Conservation (phyloP, 1,140 invertebrate genomes). For the Daktulosphaira vitifoliae region DNA sequence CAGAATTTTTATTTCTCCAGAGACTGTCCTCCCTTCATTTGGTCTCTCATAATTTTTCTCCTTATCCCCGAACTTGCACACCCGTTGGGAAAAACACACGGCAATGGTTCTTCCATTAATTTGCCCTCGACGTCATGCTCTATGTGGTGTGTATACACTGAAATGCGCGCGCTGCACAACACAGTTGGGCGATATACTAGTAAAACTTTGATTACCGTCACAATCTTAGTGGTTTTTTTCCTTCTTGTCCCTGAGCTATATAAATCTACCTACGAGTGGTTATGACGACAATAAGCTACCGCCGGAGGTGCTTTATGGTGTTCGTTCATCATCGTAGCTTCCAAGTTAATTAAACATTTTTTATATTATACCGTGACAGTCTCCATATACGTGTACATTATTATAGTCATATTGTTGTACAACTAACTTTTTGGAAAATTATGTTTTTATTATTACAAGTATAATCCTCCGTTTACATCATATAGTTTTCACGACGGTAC, state of each 20-base stretch:
- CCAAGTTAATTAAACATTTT: conserved; percentile 19
- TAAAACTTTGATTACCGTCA: conserved; percentile 29
- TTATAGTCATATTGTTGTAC: too few species aligned
- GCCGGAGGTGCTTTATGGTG: neutral
- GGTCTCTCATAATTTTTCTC: conserved; percentile 15
- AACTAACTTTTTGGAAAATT: too few species aligned
- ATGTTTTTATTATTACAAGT: too few species aligned
- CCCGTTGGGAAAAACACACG: conserved; percentile 26
- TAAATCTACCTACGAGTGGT: too few species aligned
- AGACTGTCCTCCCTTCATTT: neutral
- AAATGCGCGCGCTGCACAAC: too few species aligned
- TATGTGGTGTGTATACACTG: neutral
- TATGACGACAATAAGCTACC: too few species aligned
- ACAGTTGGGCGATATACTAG: conserved; percentile 14
- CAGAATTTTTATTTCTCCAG: conserved; percentile 33
- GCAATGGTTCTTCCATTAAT: conserved; percentile 29
- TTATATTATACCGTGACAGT: too few species aligned
- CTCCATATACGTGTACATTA: too few species aligned
- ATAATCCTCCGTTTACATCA: too few species aligned
- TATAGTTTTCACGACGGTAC: too few species aligned
- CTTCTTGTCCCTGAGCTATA: neutral
- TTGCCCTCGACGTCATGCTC: conserved; percentile 8
- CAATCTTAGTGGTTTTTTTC: conserved; percentile 10
- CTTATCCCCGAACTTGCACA: neutral
- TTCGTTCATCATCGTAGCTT: neutral